phyloP scores from a whole-genome alignment of 2,888 invertebrate genomes.

The Pristionchus mayeri region DNA sequence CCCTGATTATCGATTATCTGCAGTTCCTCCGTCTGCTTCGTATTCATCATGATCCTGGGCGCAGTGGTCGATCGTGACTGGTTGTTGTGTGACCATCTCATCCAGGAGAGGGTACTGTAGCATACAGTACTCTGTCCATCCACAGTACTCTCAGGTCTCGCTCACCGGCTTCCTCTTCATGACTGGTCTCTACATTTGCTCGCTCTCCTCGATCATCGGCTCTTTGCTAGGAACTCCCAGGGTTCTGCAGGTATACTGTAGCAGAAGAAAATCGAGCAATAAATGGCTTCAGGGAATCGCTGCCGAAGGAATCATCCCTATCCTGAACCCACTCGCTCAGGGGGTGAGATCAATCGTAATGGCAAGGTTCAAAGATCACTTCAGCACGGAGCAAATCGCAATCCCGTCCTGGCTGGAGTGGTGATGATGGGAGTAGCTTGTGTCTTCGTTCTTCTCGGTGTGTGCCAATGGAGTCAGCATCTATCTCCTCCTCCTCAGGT shows the following conservation, averaged over 20 bases:
- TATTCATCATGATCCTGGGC: conserved; percentile 91
- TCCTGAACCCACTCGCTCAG: conserved; percentile 87
- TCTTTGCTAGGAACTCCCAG: conserved; percentile 87
- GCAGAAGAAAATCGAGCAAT: not conserved
- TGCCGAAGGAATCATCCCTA: conserved; percentile 93
- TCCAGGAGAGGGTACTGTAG: conserved; percentile 86
- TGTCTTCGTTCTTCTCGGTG: conserved; percentile 91
- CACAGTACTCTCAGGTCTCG: conserved; percentile 57
- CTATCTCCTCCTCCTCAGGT: conserved; percentile 90
- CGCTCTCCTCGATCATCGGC: conserved; percentile 94
- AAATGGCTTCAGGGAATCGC: conserved; percentile 89
- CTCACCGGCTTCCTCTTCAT: conserved; percentile 84
- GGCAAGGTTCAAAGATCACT: not conserved
- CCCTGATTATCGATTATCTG: not conserved
- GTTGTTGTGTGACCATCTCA: conserved; percentile 89
- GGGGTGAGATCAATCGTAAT: conserved; percentile 83
- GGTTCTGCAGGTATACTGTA: conserved; percentile 58
- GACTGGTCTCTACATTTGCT: conserved; percentile 93
- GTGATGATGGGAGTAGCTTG: conserved; percentile 91
- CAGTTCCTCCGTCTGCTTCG: conserved; percentile 89
- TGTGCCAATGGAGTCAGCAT: conserved; percentile 83
- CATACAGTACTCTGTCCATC: not conserved
- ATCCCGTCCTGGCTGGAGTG: conserved; percentile 91
- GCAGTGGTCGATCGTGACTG: conserved; percentile 85
- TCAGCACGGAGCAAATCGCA: conserved; percentile 88